Percentiles rank a stretch among this genome's conserved stretches.
Conservation (phyloP, 2,113 vertebrate species). For the Herpetotheres cachinnans region DNA sequence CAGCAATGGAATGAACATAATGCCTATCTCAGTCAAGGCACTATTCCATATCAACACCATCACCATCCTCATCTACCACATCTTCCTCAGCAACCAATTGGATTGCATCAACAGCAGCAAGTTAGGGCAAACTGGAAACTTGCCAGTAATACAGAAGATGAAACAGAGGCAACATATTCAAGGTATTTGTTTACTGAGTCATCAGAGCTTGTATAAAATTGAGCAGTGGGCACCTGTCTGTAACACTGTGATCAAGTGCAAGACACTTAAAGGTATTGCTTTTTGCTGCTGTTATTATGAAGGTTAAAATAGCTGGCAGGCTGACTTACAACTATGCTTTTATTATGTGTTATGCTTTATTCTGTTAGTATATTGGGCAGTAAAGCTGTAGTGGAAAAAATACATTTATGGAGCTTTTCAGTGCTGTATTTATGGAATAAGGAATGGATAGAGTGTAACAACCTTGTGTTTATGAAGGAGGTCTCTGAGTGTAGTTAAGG, state of each 20-base stretch:
- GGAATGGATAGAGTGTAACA: conserved; percentile 6
- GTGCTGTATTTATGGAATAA: conserved; percentile 16
- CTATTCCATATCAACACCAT: conserved; percentile 84
- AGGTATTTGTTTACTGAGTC: conserved; percentile 77
- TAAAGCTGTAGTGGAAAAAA: conserved; percentile 42
- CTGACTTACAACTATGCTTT: conserved; percentile 21
- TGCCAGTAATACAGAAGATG: conserved; percentile 84
- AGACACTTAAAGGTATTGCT: conserved; percentile 23
- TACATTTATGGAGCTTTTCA: conserved; percentile 27
- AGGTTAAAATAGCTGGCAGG: conserved; percentile 13
- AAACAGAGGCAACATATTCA: conserved; percentile 83
- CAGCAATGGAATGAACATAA: conserved; percentile 93
- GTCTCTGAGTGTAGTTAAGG: conserved; percentile 8
- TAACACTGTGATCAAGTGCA: conserved; percentile 42
- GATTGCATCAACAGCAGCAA: conserved; percentile 88
- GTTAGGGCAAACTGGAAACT: conserved; percentile 90
- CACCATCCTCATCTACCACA: conserved; percentile 87
- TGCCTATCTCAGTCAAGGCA: conserved; percentile 85
- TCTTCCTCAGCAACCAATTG: conserved; percentile 86
- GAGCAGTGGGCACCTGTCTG: conserved; percentile 26
- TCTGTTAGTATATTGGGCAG: conserved; percentile 32
- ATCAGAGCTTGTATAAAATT: background rate
- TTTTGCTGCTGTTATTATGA: conserved; percentile 30
- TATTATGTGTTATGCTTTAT: conserved; percentile 43
- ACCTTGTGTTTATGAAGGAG: conserved; percentile 3